These are phyloP conservation scores for Tragelaphus buxtoni DNA, from an alignment of 2,113 vertebrate genomes.

Conservation along the genomic window DNA sequence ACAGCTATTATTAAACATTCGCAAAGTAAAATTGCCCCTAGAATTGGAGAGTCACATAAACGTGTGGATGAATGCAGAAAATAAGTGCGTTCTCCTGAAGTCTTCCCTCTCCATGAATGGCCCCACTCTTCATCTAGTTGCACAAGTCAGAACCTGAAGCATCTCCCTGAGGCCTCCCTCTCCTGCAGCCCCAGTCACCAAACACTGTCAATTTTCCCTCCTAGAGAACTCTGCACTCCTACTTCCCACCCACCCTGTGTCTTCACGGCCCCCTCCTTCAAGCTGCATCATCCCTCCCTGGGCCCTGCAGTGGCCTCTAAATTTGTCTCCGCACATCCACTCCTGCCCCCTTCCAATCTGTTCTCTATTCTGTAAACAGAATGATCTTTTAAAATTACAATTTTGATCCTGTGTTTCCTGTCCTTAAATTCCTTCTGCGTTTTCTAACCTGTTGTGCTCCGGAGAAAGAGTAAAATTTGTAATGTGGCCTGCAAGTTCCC, in stretches of 20 bases:
- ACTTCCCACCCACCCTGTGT: not conserved
- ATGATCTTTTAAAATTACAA: constrained; percentile 4
- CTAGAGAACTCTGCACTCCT: not conserved
- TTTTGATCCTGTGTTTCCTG: not conserved
- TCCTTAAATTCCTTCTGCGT: not conserved
- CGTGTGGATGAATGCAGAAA: not conserved
- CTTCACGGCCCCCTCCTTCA: not conserved
- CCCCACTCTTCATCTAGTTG: not conserved
- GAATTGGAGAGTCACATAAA: not conserved
- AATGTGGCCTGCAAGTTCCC: not conserved
- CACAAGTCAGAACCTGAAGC: not conserved
- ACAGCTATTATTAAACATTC: not conserved
- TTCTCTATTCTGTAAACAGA: constrained; percentile 40
- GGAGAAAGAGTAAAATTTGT: not conserved
- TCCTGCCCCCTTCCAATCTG: constrained; percentile 53
- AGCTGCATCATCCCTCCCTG: not conserved
- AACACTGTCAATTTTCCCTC: not conserved
- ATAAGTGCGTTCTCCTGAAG: not conserved
- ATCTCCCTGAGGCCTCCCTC: not conserved
- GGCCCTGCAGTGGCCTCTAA: constrained; percentile 12
- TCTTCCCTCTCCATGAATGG: not conserved
- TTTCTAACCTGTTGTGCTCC: not conserved
- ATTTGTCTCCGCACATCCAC: constrained; percentile 23
- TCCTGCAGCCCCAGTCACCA: not conserved
- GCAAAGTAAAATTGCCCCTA: not conserved